These are phyloP conservation scores for Aleiodes leptofemur DNA, from an alignment of 2,888 invertebrate genomes.

Conservation along the genomic window DNA sequence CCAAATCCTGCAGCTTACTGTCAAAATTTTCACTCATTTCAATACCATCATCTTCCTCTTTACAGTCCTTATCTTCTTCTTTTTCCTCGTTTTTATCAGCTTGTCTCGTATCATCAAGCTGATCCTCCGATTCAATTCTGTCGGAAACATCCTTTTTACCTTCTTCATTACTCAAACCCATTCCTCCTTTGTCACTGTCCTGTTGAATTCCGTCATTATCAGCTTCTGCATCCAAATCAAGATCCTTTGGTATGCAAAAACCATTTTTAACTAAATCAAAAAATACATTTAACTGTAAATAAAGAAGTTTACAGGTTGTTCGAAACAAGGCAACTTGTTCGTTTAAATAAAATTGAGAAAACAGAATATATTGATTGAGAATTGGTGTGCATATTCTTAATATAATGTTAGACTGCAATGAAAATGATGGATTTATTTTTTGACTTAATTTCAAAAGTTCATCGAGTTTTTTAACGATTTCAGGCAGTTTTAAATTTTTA, in stretches of 20 bases:
- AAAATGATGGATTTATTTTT: constrained; percentile 34
- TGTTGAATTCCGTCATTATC: constrained; percentile 77
- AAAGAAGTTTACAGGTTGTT: constrained; percentile 88
- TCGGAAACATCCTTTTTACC: constrained; percentile 97
- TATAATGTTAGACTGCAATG: constrained; percentile 56
- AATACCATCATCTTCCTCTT: constrained; percentile 93
- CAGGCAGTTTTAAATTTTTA: constrained; percentile 77
- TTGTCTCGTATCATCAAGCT: constrained; percentile 91
- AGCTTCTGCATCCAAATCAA: constrained; percentile 83
- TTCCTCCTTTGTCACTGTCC: constrained; percentile 81
- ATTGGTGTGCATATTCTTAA: constrained; percentile 80
- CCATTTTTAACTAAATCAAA: constrained; percentile 89
- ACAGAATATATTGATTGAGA: constrained; percentile 84
- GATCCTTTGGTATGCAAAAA: constrained; percentile 93
- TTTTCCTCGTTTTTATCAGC: constrained; percentile 85
- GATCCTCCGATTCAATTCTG: constrained; percentile 93
- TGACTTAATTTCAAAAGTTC: constrained; percentile 64
- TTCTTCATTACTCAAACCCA: constrained; percentile 94
- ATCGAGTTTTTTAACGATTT: constrained; percentile 69
- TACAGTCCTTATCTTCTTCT: constrained; percentile 84
- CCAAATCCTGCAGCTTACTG: constrained; percentile 88
- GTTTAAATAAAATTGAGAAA: constrained; percentile 87
- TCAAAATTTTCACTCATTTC: constrained; percentile 98
- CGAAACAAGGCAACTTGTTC: constrained; percentile 88
- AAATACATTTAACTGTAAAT: constrained; percentile 89